A percentile compares a stretch with the other conserved stretches of the same genome.
Conservation (phyloP, 2,113 vertebrate species). For the Marcusenius ussheri region DNA sequence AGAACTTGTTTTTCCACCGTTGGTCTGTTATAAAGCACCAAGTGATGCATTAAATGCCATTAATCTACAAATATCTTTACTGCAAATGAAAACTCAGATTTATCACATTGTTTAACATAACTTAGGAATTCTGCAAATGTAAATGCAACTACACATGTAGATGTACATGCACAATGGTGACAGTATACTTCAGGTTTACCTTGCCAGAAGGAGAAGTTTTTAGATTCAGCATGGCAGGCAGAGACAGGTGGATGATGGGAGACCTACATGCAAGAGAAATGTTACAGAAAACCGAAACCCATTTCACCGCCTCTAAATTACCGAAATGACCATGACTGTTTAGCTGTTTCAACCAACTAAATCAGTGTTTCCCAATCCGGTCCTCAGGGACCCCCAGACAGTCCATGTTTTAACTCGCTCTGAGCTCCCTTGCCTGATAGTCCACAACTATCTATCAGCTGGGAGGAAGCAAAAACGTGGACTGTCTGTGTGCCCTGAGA, state of each 20-base stretch:
- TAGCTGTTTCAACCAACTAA: neutral
- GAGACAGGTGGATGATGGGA: constrained; percentile 81
- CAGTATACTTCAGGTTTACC: constrained; percentile 48
- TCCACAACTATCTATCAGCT: neutral
- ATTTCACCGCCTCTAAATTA: neutral
- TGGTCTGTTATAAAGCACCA: constrained; percentile 62
- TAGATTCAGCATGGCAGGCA: constrained; percentile 77
- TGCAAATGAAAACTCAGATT: neutral
- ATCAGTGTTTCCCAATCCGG: neutral
- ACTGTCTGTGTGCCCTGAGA: neutral
- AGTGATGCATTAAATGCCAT: neutral
- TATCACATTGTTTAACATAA: neutral
- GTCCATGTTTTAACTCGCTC: neutral
- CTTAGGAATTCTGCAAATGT: neutral
- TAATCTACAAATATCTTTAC: neutral
- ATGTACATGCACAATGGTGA: neutral
- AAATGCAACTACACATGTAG: neutral
- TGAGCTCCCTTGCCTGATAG: neutral
- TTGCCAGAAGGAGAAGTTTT: constrained; percentile 89
- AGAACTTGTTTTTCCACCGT: constrained; percentile 93
- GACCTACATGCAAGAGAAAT: constrained; percentile 54
- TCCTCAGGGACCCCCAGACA: neutral
- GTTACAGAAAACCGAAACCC: neutral
- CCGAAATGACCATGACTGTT: neutral
- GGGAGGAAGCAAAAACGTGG: neutral